Conservation (phyloP, 2,113 vertebrate species). For the Probosciger aterrimus region DNA sequence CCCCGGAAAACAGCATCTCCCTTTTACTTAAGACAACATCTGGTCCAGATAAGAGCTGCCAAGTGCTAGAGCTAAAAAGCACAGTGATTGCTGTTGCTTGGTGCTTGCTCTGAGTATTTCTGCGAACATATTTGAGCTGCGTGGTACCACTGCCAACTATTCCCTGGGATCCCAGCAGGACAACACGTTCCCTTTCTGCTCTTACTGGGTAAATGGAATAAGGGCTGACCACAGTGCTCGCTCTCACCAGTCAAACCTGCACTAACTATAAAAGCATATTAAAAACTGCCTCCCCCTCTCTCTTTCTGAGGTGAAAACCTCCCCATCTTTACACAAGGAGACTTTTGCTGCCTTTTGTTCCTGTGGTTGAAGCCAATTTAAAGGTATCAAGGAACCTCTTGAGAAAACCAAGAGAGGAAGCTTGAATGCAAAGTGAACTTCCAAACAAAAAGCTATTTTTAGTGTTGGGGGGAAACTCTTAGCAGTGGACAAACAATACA, state of each 20-base stretch:
- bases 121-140: background rate
- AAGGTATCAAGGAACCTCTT: constrained; percentile 63
- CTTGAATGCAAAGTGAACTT: constrained; percentile 75
- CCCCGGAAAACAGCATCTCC: constrained; percentile 68
- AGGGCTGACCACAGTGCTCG: constrained; percentile 36
- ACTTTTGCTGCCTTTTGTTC: constrained; percentile 74
- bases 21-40: constrained; percentile 69
- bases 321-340: constrained; percentile 17
- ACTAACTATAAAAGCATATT: constrained; percentile 48
- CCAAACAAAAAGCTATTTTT: constrained; percentile 91
- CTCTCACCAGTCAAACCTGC: constrained; percentile 35
- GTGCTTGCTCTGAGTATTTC: background rate
- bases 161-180: constrained; percentile 50
- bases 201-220: background rate
- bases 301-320: constrained; percentile 41
- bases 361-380: constrained; percentile 73
- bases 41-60: constrained; percentile 67
- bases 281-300: background rate
- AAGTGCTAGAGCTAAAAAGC: background rate
- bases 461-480: constrained; percentile 74
- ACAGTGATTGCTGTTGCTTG: background rate
- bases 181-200: constrained; percentile 40
- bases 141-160: constrained; percentile 39
- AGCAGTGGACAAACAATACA: constrained; percentile 79
- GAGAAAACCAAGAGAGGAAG: constrained; percentile 74